Base-by-base conservation (phyloP, 2,113 vertebrate genomes). In the Zapus hudsonius region DNA sequence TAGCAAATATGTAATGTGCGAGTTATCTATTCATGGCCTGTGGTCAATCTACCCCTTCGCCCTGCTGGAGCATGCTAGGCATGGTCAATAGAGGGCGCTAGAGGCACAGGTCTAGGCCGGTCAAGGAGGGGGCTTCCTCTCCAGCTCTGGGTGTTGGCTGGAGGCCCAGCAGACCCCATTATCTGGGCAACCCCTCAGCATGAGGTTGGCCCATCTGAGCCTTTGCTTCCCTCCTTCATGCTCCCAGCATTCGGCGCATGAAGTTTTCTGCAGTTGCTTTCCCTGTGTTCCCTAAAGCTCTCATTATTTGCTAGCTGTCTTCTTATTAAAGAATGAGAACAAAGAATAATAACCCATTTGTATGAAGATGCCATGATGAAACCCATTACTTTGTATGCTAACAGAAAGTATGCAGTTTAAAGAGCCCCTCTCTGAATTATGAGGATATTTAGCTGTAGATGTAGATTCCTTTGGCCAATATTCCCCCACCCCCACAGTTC, bases 31-130 rank as follows among this genome's bases (percentile, higher is more conserved):
- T 23, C 5, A 3, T 17, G 44, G 31, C 15, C 38, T 42, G 40
- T 16, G 9, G 5, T 42, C 52, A 1, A 1, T 5, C 47, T 7
- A 2, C 23, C 66, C n/a, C n/a, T n/a, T n/a, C n/a, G n/a, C n/a
- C 38, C 72, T 27, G 72, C 73, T 38, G 27, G 57, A 31, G 59
- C 11, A 47, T 52, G 67, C 44, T 20, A 44, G 61, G 27, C 59
- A 3, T 36, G 1, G 74, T 15, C 84, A 22, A 55, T 0, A 92
- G 90, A 92, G 87, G 90, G 87, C 44, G 5, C n/a, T 9, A 40
- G 73, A 44, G 79, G 40, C 79, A 27, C 78, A 40, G 31, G 1
- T 6, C 47, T 0, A 27, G 44, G 38, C n/a, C 47, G 8, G 22
- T 40, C 63, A 23, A 38, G 57, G 86, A 15, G 47, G 44, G 85